A percentile compares a stretch with the other conserved stretches of the same genome.
phyloP scores from a whole-genome alignment of 2,113 vertebrate species.

The Malurus elegans region DNA sequence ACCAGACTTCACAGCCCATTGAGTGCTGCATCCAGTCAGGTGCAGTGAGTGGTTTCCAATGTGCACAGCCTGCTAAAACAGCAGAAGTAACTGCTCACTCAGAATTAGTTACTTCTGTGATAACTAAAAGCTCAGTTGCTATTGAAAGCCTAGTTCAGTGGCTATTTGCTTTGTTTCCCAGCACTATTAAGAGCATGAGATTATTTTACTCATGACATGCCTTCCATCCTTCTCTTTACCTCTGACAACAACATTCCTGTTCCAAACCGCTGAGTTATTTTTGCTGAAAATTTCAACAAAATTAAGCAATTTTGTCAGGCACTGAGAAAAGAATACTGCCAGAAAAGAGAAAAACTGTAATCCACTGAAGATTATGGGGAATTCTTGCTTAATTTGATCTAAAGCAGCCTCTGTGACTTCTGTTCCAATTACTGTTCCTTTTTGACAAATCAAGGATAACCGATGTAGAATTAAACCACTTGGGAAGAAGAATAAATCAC shows the following conservation, averaged over 20 bases:
- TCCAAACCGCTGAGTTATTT: not conserved
- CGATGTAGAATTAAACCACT: not conserved
- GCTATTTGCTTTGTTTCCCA: not conserved
- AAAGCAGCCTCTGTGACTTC: not conserved
- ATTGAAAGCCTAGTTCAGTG: not conserved
- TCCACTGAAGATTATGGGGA: not conserved
- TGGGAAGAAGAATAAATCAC: slow-evolving; percentile 9
- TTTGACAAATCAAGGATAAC: not conserved
- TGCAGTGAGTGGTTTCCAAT: rapidly evolving
- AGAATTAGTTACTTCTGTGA: not conserved
- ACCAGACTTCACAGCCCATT: not conserved
- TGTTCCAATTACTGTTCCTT: not conserved
- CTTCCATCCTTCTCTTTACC: not conserved
- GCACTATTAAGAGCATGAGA: not conserved
- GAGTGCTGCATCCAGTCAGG: not conserved
- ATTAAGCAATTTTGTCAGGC: not conserved
- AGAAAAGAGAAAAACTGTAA: not conserved
- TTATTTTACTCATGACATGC: not conserved
- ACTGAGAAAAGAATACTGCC: not conserved
- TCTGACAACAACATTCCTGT: not conserved
- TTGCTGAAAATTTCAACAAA: not conserved
- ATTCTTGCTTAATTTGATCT: not conserved
- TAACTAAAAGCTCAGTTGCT: not conserved
- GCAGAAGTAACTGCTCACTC: not conserved
- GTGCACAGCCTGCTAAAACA: not conserved